phyloP scores from a whole-genome alignment of 2,797 vertebrate species.

The Limosa lapponica region DNA sequence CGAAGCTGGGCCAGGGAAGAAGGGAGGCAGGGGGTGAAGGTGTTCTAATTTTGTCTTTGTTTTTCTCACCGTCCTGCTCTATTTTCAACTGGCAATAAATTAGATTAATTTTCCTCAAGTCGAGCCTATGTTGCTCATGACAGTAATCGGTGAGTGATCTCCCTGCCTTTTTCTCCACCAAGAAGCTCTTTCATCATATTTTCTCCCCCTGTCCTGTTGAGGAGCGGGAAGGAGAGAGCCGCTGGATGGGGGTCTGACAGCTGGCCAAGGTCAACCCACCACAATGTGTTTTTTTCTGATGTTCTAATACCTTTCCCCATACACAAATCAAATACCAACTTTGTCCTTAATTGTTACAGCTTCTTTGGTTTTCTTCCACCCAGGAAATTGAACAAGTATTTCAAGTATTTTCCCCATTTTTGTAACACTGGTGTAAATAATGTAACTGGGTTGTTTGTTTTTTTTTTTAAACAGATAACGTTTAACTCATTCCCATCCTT shows the following conservation, averaged over 20 bases:
- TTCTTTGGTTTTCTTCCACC: background rate
- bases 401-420: background rate
- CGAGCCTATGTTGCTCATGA: background rate
- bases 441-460: background rate
- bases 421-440: background rate
- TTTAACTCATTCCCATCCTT: background rate
- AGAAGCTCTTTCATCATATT: rapidly evolving
- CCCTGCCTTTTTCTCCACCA: background rate
- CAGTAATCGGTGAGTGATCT: background rate
- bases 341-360: background rate
- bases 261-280: background rate
- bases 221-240: no score
- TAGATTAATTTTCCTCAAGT: background rate
- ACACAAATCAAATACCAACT: background rate
- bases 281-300: background rate
- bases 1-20: rapidly evolving
- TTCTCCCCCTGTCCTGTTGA: background rate
- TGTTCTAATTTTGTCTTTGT: background rate
- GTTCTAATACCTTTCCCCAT: background rate
- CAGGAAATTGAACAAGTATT: background rate
- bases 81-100: background rate
- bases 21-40: rapidly evolving
- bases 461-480: background rate
- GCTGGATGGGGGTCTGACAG: background rate
- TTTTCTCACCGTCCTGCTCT: background rate